Base-by-base conservation (phyloP, 1,140 invertebrate species). In the Oreohelix idahoensis region DNA sequence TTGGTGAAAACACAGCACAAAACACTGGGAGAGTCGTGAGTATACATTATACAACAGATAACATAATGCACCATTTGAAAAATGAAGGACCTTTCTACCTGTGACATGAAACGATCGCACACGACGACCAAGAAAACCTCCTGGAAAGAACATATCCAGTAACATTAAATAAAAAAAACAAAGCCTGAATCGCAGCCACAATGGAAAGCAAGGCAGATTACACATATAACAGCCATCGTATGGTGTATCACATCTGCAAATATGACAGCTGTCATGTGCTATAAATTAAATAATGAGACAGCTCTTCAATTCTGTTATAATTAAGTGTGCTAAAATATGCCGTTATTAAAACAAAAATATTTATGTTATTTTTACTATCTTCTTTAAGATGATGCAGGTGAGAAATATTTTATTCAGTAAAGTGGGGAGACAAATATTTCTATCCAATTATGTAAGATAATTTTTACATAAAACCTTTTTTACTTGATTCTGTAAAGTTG, bases 71-170 rank as follows among this genome's bases (percentile, higher is more conserved):
- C 13, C 23, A 39, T 42, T 39, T 35, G 29, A 73, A 53, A 36
- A 66, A 53, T 29, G 80, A 66, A 29, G 69, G 26, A 23, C 26
- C 38, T 63, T n/a, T 63, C 74, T 88, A 88, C 87, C 87, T 84
- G 84, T 83, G n/a, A 87, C 85, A 87, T 88, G 87, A 86, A 87
- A 89, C 11, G 86, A 88, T 38, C 84, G 85, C 75, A 86, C 85
- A 66, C 85, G 83, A 32, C 85, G 84, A 81, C 77, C 78, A 58
- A 81, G 76, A 78, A 84, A 82, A 29, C 78, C 53, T 63, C 81
- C 86, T 87, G 86, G 78, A 75, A 79, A 75, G 53, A 83, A 39
- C 74, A 20, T 66, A 74, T 66, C 36, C 77, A 79, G 0, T 42
- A 53, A 69, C 10, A 35, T 36, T 45, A 58, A 10, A 58, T 58